Percentiles rank a stretch among this genome's conserved stretches.
Conservation (phyloP, 2,113 vertebrate genomes). For the Rhodinocichla rosea region DNA sequence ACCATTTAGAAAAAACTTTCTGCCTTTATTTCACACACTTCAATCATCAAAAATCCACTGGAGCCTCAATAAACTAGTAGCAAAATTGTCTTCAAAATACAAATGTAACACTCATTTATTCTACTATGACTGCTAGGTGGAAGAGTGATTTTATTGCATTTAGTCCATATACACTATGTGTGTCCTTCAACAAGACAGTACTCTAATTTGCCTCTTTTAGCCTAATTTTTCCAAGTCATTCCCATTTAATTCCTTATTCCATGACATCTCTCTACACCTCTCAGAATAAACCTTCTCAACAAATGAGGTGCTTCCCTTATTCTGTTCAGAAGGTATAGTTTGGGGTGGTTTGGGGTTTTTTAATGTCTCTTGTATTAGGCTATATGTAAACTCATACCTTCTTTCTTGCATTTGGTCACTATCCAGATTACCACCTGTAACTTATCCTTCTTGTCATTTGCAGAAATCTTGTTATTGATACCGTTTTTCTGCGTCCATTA, state of each 20-base stretch:
- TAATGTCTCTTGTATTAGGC: not conserved
- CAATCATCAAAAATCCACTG: not conserved
- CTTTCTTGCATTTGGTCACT: not conserved
- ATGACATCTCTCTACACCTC: not conserved
- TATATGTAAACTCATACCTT: not conserved
- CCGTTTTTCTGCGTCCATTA: not conserved
- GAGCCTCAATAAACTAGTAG: not conserved
- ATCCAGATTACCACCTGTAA: not conserved
- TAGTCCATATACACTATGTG: not conserved
- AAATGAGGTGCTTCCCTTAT: not conserved
- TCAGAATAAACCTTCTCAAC: not conserved
- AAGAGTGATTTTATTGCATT: not conserved
- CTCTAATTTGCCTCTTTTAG: not conserved
- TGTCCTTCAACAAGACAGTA: not conserved
- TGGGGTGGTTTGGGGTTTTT: not conserved
- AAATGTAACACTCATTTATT: not conserved
- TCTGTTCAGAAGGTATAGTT: not conserved
- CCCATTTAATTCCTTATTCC: not conserved
- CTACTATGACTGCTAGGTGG: not conserved
- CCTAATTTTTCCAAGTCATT: not conserved
- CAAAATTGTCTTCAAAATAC: not conserved
- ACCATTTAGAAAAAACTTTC: not conserved
- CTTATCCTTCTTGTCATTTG: not conserved
- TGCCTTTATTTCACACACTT: not conserved
- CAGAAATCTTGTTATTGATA: not conserved